phyloP scores from a whole-genome alignment of 2,888 invertebrate genomes.

The Acleris literana region DNA sequence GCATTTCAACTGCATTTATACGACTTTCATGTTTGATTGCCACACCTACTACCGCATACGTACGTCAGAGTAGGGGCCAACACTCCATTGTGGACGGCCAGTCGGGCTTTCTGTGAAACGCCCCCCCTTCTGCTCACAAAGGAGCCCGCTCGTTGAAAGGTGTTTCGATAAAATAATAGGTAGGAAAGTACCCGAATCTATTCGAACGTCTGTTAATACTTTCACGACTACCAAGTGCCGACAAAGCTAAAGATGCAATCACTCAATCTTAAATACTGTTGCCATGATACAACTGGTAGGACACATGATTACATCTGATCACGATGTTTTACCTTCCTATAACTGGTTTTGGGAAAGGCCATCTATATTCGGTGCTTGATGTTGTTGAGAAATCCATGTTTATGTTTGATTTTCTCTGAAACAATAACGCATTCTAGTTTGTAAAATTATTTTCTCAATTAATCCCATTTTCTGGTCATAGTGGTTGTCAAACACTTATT shows the following conservation, averaged over 20 bases:
- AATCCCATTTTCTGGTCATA: background rate
- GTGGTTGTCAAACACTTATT: slow-evolving; percentile 15
- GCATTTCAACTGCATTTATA: too few relatives aligned
- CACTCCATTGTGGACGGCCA: too few relatives aligned
- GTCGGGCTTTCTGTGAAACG: too few relatives aligned
- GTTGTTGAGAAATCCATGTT: slow-evolving; percentile 78
- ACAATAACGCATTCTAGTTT: background rate
- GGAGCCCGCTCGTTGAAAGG: too few relatives aligned
- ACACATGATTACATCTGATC: background rate
- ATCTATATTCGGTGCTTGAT: slow-evolving; percentile 79
- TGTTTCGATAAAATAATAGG: too few relatives aligned
- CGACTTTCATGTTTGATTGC: too few relatives aligned
- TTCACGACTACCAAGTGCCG: background rate
- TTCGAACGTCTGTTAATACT: too few relatives aligned
- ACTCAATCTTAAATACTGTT: background rate
- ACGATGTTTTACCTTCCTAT: slow-evolving; percentile 71
- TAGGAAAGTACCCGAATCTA: too few relatives aligned
- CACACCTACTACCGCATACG: too few relatives aligned
- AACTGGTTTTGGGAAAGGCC: slow-evolving; percentile 84
- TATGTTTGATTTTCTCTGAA: slow-evolving; percentile 32
- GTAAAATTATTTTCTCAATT: background rate
- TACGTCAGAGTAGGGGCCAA: too few relatives aligned
- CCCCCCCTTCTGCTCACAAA: too few relatives aligned
- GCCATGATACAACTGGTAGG: slow-evolving; percentile 5
- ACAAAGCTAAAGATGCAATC: background rate